phyloP scores from a whole-genome alignment of 1,140 invertebrate genomes.

The Rhopalosiphum padi region DNA sequence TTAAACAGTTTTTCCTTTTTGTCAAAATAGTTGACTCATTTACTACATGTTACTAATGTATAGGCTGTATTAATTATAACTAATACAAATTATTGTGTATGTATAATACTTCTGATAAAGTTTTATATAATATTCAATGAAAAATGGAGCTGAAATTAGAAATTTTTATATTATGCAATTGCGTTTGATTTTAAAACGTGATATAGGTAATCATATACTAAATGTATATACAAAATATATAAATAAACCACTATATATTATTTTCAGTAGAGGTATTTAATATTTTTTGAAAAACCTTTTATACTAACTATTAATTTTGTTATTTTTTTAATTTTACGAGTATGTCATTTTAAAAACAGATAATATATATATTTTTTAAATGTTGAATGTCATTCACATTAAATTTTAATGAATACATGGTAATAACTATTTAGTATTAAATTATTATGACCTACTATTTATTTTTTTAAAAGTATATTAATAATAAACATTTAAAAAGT shows the following conservation, averaged over 20 bases:
- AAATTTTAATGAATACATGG: neutral
- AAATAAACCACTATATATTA: neutral
- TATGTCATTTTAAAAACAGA: neutral
- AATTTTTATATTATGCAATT: neutral
- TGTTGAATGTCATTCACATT: neutral
- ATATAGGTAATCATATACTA: no score
- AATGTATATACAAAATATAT: neutral
- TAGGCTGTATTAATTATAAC: neutral
- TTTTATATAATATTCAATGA: neutral
- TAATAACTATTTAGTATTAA: neutral
- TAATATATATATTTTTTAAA: neutral
- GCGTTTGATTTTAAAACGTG: no score
- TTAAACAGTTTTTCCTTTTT: neutral
- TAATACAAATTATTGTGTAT: neutral
- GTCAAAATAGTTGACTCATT: neutral
- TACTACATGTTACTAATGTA: neutral
- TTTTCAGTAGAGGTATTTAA: neutral
- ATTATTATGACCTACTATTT: neutral
- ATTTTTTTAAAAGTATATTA: neutral
- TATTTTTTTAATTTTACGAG: neutral
- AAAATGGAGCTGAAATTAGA: neutral
- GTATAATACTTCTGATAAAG: neutral
- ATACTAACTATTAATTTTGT: neutral
- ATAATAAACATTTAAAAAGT: neutral
- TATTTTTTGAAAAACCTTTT: neutral